phyloP scores from a whole-genome alignment of 1,140 invertebrate genomes.

The Drosophila pruinosa region DNA sequence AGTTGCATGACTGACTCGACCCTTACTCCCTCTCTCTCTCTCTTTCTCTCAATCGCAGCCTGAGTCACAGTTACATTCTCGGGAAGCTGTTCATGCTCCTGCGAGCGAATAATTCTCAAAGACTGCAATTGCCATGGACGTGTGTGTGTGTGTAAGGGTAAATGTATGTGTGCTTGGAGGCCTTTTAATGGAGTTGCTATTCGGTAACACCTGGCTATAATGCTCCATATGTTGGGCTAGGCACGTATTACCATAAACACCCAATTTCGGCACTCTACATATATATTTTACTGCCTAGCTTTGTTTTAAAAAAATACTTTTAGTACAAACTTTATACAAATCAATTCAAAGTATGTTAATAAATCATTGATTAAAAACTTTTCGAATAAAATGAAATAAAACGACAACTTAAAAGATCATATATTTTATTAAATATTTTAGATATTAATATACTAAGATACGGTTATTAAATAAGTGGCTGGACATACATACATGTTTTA shows the following conservation, averaged over 20 bases:
- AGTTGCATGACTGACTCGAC: slow-evolving; percentile 46
- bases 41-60: not conserved
- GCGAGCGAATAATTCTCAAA: slow-evolving; percentile 64
- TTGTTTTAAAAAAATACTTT: too few relatives aligned
- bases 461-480: too few relatives aligned
- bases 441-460: too few relatives aligned
- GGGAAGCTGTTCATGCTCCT: slow-evolving; percentile 50
- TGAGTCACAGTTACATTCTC: not conserved
- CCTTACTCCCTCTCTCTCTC: not conserved
- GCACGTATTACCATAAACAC: not conserved
- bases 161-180: not conserved
- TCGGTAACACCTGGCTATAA: slow-evolving; percentile 39
- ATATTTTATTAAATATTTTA: too few relatives aligned
- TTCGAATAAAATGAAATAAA: too few relatives aligned
- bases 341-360: too few relatives aligned
- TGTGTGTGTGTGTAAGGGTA: slow-evolving; percentile 16
- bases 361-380: too few relatives aligned
- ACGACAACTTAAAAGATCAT: too few relatives aligned
- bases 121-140: slow-evolving; percentile 12
- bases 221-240: slow-evolving; percentile 27
- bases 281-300: too few relatives aligned
- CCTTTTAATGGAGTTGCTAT: not conserved
- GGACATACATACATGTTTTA: too few relatives aligned
- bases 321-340: too few relatives aligned
- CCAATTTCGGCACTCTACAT: not conserved